phyloP scores from a whole-genome alignment of 2,888 invertebrate genomes.

The Helicoverpa assulta region DNA sequence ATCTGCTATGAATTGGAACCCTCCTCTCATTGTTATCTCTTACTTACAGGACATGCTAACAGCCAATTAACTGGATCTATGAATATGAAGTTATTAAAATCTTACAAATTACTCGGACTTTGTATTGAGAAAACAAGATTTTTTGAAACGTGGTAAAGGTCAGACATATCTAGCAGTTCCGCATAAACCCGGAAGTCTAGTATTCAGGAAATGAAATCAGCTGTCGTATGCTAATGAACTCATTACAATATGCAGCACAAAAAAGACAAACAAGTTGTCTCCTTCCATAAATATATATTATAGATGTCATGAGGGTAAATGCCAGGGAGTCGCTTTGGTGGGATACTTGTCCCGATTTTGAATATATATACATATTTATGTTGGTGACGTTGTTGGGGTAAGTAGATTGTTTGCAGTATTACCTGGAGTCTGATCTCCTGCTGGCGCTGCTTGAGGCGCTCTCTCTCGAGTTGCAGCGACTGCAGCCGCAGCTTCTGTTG shows the following conservation, averaged over 20 bases:
- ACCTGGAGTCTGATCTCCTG: constrained; percentile 97
- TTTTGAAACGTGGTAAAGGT: constrained; percentile 26
- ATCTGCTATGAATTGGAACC: neutral
- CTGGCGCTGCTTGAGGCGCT: constrained; percentile 96
- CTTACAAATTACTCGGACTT: neutral
- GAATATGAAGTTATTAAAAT: neutral
- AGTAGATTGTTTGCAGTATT: constrained; percentile 35
- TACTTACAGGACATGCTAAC: neutral
- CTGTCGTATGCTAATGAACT: constrained; percentile 32
- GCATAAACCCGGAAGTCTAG: constrained; percentile 39
- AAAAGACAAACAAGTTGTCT: constrained; percentile 18
- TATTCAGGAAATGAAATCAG: constrained; percentile 37
- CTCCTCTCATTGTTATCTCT: neutral
- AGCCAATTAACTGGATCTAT: neutral
- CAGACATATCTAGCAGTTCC: constrained; percentile 30
- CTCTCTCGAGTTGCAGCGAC: constrained; percentile 96
- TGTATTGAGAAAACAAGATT: neutral
- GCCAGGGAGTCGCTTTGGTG: too few species aligned
- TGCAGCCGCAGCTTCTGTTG: constrained; percentile 95
- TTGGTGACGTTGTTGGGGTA: too few species aligned
- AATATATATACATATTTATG: too few species aligned
- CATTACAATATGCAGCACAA: constrained; percentile 26
- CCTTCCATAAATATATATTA: neutral
- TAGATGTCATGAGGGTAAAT: too few species aligned
- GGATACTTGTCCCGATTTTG: too few species aligned